These are phyloP conservation scores for Galeruca laticollis DNA, from an alignment of 2,888 invertebrate species.

Conservation along the genomic window DNA sequence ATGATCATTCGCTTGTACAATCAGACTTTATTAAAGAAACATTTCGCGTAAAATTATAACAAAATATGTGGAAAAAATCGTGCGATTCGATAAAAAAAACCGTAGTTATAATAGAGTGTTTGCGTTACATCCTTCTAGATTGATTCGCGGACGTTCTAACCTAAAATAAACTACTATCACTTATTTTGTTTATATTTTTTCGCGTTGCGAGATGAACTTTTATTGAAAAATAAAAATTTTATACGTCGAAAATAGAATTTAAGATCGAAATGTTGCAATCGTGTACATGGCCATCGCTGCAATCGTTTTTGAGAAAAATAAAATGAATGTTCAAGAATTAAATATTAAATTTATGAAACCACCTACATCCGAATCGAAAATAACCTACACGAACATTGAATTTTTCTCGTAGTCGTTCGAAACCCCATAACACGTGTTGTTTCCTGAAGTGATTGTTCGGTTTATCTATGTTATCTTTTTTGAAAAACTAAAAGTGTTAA, in stretches of 20 bases:
- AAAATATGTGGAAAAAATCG: not conserved
- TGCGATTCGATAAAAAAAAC: not conserved
- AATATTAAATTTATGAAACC: not conserved
- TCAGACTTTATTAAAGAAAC: not conserved
- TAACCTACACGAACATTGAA: conserved; percentile 3
- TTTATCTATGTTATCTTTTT: conserved; percentile 30
- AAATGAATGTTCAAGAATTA: conserved; percentile 1
- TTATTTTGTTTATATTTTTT: not conserved
- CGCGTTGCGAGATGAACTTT: too few relatives aligned
- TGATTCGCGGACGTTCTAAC: conserved; percentile 6
- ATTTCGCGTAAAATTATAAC: not conserved
- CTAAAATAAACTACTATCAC: not conserved
- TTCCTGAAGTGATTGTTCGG: conserved; percentile 7
- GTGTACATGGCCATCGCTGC: too few relatives aligned
- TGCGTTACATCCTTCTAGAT: not conserved
- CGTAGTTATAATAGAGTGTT: not conserved
- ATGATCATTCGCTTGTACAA: conserved; percentile 35
- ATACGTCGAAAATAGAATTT: not conserved
- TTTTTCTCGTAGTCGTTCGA: not conserved
- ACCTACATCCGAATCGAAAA: conserved; percentile 12
- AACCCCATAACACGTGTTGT: not conserved
- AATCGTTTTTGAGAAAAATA: not conserved
- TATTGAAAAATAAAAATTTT: not conserved
- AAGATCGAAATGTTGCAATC: too few relatives aligned
- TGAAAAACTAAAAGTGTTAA: conserved; percentile 30